phyloP scores from a whole-genome alignment of 2,113 vertebrate species.

The Chloebia gouldiae region DNA sequence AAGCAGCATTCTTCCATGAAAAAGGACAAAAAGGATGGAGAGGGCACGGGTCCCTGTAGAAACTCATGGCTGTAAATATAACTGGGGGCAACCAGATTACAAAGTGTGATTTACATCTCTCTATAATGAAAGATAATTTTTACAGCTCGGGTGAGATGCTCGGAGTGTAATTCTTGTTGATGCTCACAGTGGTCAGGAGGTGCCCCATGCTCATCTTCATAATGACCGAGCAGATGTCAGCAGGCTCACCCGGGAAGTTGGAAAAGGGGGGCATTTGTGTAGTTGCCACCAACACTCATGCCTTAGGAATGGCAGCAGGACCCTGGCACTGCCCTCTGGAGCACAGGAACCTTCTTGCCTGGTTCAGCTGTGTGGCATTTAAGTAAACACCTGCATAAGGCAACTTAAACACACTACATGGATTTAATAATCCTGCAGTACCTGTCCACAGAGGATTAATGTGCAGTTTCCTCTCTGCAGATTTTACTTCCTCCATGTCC shows the following conservation, averaged over 20 bases:
- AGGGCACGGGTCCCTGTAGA: background rate
- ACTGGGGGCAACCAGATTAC: background rate
- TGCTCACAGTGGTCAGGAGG: background rate
- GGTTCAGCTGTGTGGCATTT: background rate
- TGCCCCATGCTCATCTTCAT: accelerated
- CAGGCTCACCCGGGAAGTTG: background rate
- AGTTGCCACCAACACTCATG: accelerated
- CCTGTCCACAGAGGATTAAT: accelerated
- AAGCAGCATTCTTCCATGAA: background rate
- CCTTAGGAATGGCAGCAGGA: background rate
- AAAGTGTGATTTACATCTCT: background rate
- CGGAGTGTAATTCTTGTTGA: background rate
- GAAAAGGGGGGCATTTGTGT: accelerated
- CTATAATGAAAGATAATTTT: background rate
- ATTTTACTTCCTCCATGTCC: background rate
- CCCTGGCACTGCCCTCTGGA: background rate
- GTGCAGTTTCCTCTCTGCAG: background rate
- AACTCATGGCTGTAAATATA: background rate
- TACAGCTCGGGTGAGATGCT: background rate
- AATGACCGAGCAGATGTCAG: background rate
- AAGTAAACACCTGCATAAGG: background rate
- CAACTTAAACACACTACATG: accelerated
- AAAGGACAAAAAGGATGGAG: background rate
- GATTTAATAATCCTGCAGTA: background rate
- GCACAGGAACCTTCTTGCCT: accelerated